Percentiles rank a stretch among this genome's conserved stretches.
Evolutionary conservation across 2,888 invertebrate genomes (phyloP).

Genomic region (Acholoe squamosa): DNA sequence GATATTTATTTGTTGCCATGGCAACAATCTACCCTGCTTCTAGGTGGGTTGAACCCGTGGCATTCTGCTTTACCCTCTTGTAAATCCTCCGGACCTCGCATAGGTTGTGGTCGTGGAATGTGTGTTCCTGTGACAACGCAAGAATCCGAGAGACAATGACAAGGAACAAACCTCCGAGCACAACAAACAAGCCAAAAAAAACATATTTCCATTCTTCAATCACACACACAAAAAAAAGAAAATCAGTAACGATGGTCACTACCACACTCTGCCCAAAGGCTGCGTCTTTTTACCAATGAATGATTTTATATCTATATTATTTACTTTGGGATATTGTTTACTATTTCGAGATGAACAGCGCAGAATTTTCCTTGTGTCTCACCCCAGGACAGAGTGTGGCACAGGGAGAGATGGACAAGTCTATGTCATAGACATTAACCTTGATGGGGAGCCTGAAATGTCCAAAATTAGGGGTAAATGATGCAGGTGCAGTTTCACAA

Average conservation of each 20-base stretch:
- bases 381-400: background rate
- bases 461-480: background rate
- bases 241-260: background rate
- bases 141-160: conserved; percentile 60
- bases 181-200: background rate
- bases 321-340: background rate
- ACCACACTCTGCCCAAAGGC: background rate
- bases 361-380: no score
- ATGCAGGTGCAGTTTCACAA: conserved; percentile 8
- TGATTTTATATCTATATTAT: background rate
- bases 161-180: conserved; percentile 39
- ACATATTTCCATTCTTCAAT: background rate
- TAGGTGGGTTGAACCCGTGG: conserved; percentile 51
- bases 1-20: conserved; percentile 15
- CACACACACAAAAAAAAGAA: background rate
- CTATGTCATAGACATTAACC: background rate
- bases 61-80: conserved; percentile 63
- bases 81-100: conserved; percentile 57
- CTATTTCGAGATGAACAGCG: background rate
- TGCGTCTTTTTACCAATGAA: background rate
- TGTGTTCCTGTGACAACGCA: conserved; percentile 60
- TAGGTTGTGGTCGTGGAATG: conserved; percentile 58
- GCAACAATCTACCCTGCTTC: conserved; percentile 12
- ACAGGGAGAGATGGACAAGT: background rate
- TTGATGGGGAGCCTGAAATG: background rate